phyloP scores from a whole-genome alignment of 37 sponge, comb jelly and placozoan species.

The Cladorhizidae sp. region DNA sequence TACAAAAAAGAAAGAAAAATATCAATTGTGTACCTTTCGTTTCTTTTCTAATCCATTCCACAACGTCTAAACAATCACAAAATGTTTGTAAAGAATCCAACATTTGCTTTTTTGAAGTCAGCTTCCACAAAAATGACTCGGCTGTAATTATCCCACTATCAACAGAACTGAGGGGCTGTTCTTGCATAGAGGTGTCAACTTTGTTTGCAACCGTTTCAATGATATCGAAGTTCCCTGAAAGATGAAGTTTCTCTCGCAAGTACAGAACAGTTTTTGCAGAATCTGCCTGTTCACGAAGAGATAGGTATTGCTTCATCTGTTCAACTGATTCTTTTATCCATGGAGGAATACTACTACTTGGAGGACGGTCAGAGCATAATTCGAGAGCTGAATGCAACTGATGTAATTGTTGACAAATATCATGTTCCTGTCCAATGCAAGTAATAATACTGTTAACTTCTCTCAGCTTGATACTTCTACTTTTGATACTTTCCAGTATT shows the following conservation, averaged over 20 bases:
- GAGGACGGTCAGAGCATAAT: neutral
- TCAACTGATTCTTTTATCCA: constrained; percentile 4
- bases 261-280: constrained; percentile 23
- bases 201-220: constrained; percentile 35
- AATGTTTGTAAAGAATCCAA: constrained; percentile 34
- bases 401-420: neutral
- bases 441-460: neutral
- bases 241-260: constrained; percentile 12
- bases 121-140: constrained; percentile 36
- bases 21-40: constrained; percentile 28
- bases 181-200: constrained; percentile 34
- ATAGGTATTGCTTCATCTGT: constrained; percentile 6
- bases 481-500: constrained; percentile 15
- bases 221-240: constrained; percentile 38
- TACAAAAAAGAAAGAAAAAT: too few species aligned
- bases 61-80: constrained; percentile 21
- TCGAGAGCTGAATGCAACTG: constrained; percentile 1
- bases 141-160: constrained; percentile 12
- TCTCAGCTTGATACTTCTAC: constrained; percentile 8
- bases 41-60: constrained; percentile 52
- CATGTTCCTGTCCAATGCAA: neutral
- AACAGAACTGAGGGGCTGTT: constrained; percentile 22
- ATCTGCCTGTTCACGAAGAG: constrained; percentile 8
- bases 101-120: constrained; percentile 2
- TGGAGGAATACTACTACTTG: neutral